These are phyloP conservation scores for Orgyia antiqua DNA, from an alignment of 2,888 invertebrate genomes.

Conservation along the genomic window DNA sequence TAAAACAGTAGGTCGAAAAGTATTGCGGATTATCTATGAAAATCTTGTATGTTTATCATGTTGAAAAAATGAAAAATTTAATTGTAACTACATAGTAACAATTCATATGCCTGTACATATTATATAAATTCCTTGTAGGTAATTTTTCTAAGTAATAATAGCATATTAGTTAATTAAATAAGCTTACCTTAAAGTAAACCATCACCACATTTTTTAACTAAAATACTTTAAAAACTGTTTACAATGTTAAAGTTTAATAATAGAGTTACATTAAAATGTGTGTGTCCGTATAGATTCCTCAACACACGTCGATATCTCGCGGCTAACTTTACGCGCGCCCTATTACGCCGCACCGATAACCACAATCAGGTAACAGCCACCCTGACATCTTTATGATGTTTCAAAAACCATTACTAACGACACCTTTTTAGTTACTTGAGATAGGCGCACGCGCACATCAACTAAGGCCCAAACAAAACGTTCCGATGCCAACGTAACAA, in stretches of 20 bases:
- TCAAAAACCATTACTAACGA: constrained; percentile 77
- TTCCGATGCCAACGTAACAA: constrained; percentile 45
- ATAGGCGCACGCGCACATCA: constrained; percentile 54
- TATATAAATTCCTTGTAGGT: too few relatives aligned
- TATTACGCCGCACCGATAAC: constrained; percentile 50
- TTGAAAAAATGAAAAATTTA: too few relatives aligned
- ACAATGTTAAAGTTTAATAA: constrained; percentile 8
- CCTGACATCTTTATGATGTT: constrained; percentile 77
- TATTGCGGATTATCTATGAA: too few relatives aligned
- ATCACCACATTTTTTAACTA: too few relatives aligned
- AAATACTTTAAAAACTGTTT: constrained; percentile 4
- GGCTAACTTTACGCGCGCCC: constrained; percentile 46
- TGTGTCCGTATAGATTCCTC: constrained; percentile 20
- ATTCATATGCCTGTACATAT: too few relatives aligned
- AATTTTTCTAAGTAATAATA: too few relatives aligned
- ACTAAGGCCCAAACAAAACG: constrained; percentile 57
- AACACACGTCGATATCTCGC: constrained; percentile 31
- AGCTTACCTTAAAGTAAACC: too few relatives aligned
- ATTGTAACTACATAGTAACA: too few relatives aligned
- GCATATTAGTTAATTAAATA: too few relatives aligned
- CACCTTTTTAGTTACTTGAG: constrained; percentile 76
- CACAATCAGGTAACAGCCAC: constrained; percentile 70
- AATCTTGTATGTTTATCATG: too few relatives aligned
- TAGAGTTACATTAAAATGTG: constrained; percentile 10
- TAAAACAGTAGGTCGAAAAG: too few relatives aligned